Conservation (phyloP, 2,113 vertebrate species). For the Brachionichthys hirsutus region DNA sequence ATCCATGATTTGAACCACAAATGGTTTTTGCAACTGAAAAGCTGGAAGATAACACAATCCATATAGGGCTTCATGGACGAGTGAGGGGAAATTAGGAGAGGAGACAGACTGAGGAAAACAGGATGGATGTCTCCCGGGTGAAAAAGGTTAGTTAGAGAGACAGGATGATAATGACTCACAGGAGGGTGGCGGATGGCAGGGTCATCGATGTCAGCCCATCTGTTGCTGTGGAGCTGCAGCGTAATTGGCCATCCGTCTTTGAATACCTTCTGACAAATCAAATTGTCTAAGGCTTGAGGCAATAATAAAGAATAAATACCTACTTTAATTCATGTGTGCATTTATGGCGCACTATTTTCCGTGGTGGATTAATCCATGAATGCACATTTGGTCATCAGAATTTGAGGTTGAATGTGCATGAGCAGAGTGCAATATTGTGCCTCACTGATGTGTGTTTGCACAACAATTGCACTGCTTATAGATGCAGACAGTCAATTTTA, state of each 20-base stretch:
- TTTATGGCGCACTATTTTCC: too few species aligned
- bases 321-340: too few species aligned
- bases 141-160: conserved; percentile 35
- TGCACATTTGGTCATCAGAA: too few species aligned
- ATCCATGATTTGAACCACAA: conserved; percentile 20
- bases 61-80: conserved; percentile 48
- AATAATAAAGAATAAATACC: too few species aligned
- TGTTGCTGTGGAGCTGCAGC: conserved; percentile 50
- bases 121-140: conserved; percentile 40
- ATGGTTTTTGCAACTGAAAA: conserved; percentile 33
- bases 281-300: too few species aligned
- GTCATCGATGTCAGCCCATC: conserved; percentile 49
- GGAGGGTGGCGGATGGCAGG: conserved; percentile 7
- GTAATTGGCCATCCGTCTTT: conserved; percentile 40
- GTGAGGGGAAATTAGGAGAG: conserved; percentile 31
- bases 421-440: too few species aligned
- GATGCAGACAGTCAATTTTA: too few species aligned
- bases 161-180: conserved; percentile 17
- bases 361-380: too few species aligned
- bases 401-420: too few species aligned
- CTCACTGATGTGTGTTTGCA: too few species aligned
- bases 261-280: not conserved
- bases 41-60: conserved; percentile 42
- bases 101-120: conserved; percentile 36
- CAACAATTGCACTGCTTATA: too few species aligned